Evolutionary conservation across 2,113 vertebrate species (phyloP).

Genomic region (Danio rerio): DNA sequence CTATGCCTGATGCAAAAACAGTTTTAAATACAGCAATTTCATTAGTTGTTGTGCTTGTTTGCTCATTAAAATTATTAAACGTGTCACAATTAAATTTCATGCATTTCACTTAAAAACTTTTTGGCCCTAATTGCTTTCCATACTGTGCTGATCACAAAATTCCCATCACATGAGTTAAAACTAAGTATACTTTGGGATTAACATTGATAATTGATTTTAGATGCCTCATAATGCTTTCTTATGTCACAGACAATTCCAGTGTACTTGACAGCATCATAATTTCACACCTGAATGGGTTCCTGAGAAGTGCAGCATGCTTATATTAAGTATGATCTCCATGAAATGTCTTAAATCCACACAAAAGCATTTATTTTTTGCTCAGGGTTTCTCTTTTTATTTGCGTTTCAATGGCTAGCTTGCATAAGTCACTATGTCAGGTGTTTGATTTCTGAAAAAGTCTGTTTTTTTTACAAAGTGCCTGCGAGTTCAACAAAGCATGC

Average conservation of each 20-base stretch:
- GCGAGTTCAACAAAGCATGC: background rate
- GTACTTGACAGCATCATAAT: background rate
- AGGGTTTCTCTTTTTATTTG: constrained; percentile 38
- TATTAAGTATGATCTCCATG: constrained; percentile 61
- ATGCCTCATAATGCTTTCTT: constrained; percentile 50
- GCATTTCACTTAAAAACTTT: too few relatives aligned
- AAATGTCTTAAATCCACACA: constrained; percentile 37
- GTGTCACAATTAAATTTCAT: too few relatives aligned
- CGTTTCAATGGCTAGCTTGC: constrained; percentile 5
- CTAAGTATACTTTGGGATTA: background rate
- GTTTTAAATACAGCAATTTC: too few relatives aligned
- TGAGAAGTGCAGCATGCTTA: constrained; percentile 55
- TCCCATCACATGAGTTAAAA: too few relatives aligned
- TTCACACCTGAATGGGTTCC: constrained; percentile 2
- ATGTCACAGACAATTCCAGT: constrained; percentile 2
- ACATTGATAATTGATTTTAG: background rate
- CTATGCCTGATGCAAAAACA: too few relatives aligned
- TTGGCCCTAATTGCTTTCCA: too few relatives aligned
- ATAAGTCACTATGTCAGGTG: background rate
- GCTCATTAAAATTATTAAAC: too few relatives aligned
- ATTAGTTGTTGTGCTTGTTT: too few relatives aligned
- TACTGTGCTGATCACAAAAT: too few relatives aligned
- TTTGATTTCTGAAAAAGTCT: background rate
- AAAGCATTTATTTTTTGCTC: constrained; percentile 55
- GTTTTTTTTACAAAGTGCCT: constrained; percentile 15